These are phyloP conservation scores for Lathronympha strigana DNA, from an alignment of 2,888 invertebrate species.

Conservation along the genomic window DNA sequence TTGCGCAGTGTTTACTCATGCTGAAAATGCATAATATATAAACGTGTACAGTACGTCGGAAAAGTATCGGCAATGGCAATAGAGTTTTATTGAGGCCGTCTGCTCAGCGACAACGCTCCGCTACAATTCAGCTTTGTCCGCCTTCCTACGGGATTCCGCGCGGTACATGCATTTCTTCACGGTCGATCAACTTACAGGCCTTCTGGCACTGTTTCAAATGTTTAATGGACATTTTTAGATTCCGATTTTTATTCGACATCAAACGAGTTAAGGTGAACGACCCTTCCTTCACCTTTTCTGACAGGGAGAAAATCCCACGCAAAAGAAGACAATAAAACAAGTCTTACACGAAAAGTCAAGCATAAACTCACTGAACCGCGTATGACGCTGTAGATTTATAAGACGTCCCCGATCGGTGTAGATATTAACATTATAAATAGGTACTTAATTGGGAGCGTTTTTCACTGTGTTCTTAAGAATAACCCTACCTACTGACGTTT, in stretches of 20 bases:
- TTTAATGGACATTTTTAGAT: conserved; percentile 33
- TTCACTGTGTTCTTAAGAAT: not conserved
- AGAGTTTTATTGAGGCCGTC: conserved; percentile 60
- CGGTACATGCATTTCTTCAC: conserved; percentile 62
- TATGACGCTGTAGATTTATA: not conserved
- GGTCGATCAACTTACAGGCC: conserved; percentile 52
- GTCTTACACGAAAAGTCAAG: not conserved
- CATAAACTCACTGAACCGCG: not conserved
- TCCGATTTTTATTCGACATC: conserved; percentile 21
- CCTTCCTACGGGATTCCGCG: conserved; percentile 51
- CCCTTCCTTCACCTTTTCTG: not conserved
- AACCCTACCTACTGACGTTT: no score
- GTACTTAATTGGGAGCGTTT: not conserved
- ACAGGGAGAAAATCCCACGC: not conserved
- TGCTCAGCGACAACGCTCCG: conserved; percentile 49
- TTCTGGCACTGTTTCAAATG: conserved; percentile 42
- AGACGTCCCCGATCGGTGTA: not conserved
- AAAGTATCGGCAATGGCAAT: conserved; percentile 48
- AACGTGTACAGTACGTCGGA: conserved; percentile 34
- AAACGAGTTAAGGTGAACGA: not conserved
- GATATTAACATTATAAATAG: not conserved
- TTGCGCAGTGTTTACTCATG: conserved; percentile 58
- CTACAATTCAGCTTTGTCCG: conserved; percentile 58
- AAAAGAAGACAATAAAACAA: not conserved
- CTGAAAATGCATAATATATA: conserved; percentile 58